Evolutionary conservation across 1,140 invertebrate genomes (phyloP), one percentile per base, ranked within the genome.

Genomic region (Vanessa tameamea): DNA sequence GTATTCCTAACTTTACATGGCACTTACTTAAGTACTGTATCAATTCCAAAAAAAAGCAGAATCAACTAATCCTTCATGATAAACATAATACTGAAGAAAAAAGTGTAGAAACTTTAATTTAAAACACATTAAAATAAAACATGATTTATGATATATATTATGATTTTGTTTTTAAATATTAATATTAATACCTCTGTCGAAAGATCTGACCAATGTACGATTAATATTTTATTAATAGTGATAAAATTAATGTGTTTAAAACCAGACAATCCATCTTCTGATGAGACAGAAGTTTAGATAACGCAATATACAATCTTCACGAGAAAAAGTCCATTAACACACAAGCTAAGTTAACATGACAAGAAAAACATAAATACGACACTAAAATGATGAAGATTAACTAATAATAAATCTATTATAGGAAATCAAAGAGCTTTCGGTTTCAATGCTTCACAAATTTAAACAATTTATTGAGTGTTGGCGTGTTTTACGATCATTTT

Each of bases 1-100:
- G 57, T 50, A 66, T 68, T 68, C 66, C 20, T 57, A 57, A 68
- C 53, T 68, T 57, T 68, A 57, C 9, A 57, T 20, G 23, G 53
- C 11, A 57, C 48, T 57, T 61, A 14, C 26, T 31, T 23, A 37
- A 61, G 26, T 37, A 37, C 57, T 31, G 15, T 43, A 61, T 61
- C 23, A 61, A 61, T 31, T 31, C 57, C 5, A 37, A 61, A 31
- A 31, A 31, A 61, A 61, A 61, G 11, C 15, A 3, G 15, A 59
- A 6, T 59, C 23, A 51, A 51, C 23, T 59, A 53, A 53, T 53
- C 3, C n/a, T n/a, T 16, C 5, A 0, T 43, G 37, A 11, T 43
- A 43, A 9, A 43, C 6, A 43, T 43, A 43, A 43, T 11, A 43
- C 37, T 9, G 9, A 43, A 43, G 8, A 43, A 43, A 43, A 0